A percentile compares a stretch with the other conserved stretches of the same genome.
Evolutionary conservation across 2,888 invertebrate species (phyloP).

Genomic region (Rapana venosa): DNA sequence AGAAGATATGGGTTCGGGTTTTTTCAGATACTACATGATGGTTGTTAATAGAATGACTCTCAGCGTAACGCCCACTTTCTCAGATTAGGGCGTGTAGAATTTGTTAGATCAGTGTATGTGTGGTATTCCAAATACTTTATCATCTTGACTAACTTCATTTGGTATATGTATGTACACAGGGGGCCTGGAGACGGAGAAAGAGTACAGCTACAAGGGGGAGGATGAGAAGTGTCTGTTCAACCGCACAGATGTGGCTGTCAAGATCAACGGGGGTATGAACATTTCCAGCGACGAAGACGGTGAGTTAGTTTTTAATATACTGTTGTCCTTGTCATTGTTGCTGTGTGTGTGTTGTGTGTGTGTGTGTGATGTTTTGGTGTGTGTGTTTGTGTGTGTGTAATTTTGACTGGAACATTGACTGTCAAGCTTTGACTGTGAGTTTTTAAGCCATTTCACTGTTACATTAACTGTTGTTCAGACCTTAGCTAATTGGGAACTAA

Average conservation of each 20-base stretch:
- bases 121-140: too few relatives aligned
- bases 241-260: conserved; percentile 83
- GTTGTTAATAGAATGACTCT: too few relatives aligned
- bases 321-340: neutral
- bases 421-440: neutral
- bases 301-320: conserved; percentile 49
- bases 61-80: too few relatives aligned
- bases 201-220: conserved; percentile 94
- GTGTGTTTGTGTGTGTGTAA: neutral
- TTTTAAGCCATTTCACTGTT: too few relatives aligned
- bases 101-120: too few relatives aligned
- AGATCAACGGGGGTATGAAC: conserved; percentile 86
- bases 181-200: conserved; percentile 91
- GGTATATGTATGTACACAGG: conserved; percentile 54
- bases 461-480: too few relatives aligned
- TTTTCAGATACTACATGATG: too few relatives aligned
- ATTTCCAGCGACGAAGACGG: conserved; percentile 90
- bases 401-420: neutral
- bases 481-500: too few relatives aligned
- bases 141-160: too few relatives aligned
- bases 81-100: too few relatives aligned
- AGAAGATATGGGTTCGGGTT: too few relatives aligned
- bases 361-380: neutral
- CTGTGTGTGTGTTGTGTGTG: neutral
- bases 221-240: conserved; percentile 89